Percentiles rank a stretch among this genome's conserved stretches.
These are phyloP conservation scores for Valencia hispanica DNA, from an alignment of 2,797 vertebrate genomes.

Conservation along the genomic window DNA sequence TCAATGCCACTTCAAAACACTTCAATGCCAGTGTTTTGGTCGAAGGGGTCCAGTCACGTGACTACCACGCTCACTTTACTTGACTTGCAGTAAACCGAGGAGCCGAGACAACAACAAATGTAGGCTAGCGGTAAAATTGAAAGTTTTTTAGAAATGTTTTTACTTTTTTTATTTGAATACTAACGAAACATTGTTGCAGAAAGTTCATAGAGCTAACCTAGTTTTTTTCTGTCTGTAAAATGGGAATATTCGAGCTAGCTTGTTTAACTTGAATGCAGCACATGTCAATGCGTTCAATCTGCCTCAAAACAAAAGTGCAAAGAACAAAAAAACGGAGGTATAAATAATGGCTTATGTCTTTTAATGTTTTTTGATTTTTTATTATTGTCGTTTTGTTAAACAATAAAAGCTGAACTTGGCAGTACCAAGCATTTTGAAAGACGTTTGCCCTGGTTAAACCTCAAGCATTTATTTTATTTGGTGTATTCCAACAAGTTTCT, in stretches of 20 bases:
- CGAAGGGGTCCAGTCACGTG: constrained; percentile 51
- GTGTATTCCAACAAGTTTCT: neutral
- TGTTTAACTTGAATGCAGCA: constrained; percentile 7
- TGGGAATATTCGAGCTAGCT: neutral
- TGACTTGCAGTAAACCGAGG: rapidly evolving
- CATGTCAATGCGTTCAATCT: neutral
- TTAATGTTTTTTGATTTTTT: neutral
- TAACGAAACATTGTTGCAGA: neutral
- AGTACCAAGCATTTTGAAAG: no score
- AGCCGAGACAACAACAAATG: no score
- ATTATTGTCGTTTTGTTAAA: no score
- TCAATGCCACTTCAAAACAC: no score
- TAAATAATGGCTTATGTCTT: neutral
- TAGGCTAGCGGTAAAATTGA: neutral
- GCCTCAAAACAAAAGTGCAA: neutral
- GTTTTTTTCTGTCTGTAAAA: neutral
- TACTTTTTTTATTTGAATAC: neutral
- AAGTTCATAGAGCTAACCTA: neutral
- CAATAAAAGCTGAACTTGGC: no score
- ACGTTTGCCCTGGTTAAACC: no score
- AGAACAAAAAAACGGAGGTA: neutral
- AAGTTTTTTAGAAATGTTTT: neutral
- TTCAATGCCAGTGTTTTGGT: no score
- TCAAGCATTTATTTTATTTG: no score
- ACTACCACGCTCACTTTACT: constrained; percentile 24